Base-by-base conservation (phyloP, 2,113 vertebrate genomes). In the Melozone crissalis region DNA sequence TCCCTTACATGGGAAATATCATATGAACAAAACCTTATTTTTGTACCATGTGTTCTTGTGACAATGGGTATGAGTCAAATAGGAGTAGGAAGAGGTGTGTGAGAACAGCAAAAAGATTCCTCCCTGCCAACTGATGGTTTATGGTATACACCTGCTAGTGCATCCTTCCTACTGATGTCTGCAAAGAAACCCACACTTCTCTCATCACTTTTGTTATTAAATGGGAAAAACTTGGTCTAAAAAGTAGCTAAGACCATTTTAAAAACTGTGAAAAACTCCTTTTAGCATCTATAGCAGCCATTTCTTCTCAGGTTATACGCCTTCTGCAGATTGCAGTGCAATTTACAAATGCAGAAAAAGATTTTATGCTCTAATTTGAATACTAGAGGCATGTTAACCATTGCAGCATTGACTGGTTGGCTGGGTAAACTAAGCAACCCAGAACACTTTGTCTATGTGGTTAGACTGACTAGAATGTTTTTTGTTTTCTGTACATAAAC, bases 401-500 rank as follows among this genome's bases (percentile, higher is more conserved):
- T 65, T 66, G 57, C 43, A 78, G 18, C 18, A 27, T 14, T 39
- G 39, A 15, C 30, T 55, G n/a, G 7, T 57, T 80, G 10, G 3
- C 27, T 73, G 55, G 17, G 12, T 55, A 77, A 84, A 51, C n/a
- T 28, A 49, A 84, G 20, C 15, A 19, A 58, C 8, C 6, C 6
- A 22, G 16, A 77, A 28, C 4, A 54, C 22, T 72, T 63, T 67
- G 16, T 13, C 24, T 47, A 0, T 61, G 21, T 52, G 27, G 4
- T 54, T 74, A 61, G 35, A 68, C 5, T 28, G 23, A 12, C 5
- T n/a, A n/a, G 37, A 88, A 59, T 37, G 5, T 7, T 90, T 63
- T 83, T 55, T 37, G 4, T 6, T 90, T 68, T 86, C 35, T 3
- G 0, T 30, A 7, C 5, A 6, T 1, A 2, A 61, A 5, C 8